These are phyloP conservation scores for Choristoneura rosaceana DNA, from an alignment of 2,888 invertebrate genomes.

Conservation along the genomic window DNA sequence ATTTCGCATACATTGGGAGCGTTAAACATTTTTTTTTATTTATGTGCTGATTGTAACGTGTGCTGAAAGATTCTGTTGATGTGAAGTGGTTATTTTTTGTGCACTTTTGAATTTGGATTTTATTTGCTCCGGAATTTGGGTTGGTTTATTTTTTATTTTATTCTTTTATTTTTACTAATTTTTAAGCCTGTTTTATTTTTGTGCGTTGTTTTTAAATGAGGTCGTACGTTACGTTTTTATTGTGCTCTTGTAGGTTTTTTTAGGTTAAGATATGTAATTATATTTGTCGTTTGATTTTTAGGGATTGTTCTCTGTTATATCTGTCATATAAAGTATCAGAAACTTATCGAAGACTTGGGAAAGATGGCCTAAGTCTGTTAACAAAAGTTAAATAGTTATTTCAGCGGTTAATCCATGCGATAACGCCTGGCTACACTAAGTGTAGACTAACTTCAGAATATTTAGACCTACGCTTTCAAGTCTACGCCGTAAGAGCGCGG, in stretches of 20 bases:
- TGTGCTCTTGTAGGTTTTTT: neutral
- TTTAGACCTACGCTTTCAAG: constrained; percentile 6
- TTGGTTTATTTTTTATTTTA: constrained; percentile 75
- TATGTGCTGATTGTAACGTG: constrained; percentile 68
- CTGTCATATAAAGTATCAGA: no score
- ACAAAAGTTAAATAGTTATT: neutral
- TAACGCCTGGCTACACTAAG: neutral
- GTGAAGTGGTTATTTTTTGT: constrained; percentile 81
- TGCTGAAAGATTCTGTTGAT: constrained; percentile 73
- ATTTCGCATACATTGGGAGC: constrained; percentile 74
- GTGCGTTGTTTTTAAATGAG: neutral
- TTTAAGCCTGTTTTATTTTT: constrained; percentile 43
- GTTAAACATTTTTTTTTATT: constrained; percentile 69
- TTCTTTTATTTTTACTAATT: constrained; percentile 44
- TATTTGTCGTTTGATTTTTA: neutral
- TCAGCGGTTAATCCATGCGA: neutral
- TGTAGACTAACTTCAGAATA: neutral
- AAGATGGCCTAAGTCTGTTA: neutral
- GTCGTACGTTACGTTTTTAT: neutral
- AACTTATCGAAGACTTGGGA: no score
- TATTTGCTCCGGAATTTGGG: constrained; percentile 81
- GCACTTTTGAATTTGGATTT: constrained; percentile 82
- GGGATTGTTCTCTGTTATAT: no score
- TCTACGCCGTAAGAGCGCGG: neutral
- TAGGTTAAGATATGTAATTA: neutral